phyloP scores from a whole-genome alignment of 2,888 invertebrate genomes.

The Acronicta psi region DNA sequence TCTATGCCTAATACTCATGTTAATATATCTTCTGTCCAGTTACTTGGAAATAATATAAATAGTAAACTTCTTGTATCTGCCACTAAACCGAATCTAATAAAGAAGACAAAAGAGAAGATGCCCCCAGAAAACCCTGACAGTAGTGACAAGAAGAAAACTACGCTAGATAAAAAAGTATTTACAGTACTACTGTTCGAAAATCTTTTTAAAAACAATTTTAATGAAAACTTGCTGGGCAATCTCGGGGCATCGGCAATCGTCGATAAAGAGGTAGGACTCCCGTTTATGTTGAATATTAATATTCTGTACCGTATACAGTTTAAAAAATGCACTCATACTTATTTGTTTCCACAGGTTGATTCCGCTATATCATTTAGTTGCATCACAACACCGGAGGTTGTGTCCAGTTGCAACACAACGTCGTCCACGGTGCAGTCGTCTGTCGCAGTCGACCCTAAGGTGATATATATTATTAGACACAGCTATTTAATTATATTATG shows the following conservation, averaged over 20 bases:
- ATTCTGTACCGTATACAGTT: no score
- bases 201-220: constrained; percentile 69
- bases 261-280: constrained; percentile 75
- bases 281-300: constrained; percentile 42
- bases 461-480: constrained; percentile 50
- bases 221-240: constrained; percentile 60
- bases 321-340: constrained; percentile 36
- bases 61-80: constrained; percentile 51
- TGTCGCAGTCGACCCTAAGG: constrained; percentile 80
- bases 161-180: constrained; percentile 71
- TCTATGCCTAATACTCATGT: constrained; percentile 52
- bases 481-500: no score
- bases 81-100: constrained; percentile 47
- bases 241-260: constrained; percentile 59
- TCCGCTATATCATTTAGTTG: constrained; percentile 86
- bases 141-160: constrained; percentile 63
- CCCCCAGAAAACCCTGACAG: constrained; percentile 54
- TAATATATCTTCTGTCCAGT: constrained; percentile 40
- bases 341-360: constrained; percentile 79
- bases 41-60: constrained; percentile 57
- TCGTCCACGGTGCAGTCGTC: constrained; percentile 74
- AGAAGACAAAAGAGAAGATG: constrained; percentile 64
- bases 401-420: constrained; percentile 83
- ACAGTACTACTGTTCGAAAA: constrained; percentile 77
- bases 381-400: constrained; percentile 87